Conservation (phyloP, 2,797 vertebrate genomes). For the Psittacula echo region DNA sequence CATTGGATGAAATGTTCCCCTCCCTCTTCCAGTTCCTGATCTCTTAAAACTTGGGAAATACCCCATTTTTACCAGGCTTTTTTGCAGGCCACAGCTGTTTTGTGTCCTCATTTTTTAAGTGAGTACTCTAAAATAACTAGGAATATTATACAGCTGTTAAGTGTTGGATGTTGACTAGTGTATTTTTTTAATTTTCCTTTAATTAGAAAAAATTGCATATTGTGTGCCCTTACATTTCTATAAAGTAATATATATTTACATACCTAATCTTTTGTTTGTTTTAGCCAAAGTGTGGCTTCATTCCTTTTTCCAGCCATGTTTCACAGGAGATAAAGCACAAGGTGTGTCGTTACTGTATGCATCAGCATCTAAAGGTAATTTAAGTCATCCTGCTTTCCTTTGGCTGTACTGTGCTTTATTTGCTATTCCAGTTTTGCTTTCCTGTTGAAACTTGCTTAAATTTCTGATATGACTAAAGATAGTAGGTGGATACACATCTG, state of each 20-base stretch:
- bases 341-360: constrained; percentile 97
- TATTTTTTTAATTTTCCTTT: not conserved
- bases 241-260: not conserved
- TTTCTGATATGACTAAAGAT: not conserved
- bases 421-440: not conserved
- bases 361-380: constrained; percentile 97
- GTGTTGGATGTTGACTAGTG: not conserved
- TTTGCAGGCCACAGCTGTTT: not conserved
- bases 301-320: constrained; percentile 90
- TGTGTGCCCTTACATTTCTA: not conserved
- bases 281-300: constrained; percentile 97
- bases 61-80: not conserved
- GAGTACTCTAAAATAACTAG: not conserved
- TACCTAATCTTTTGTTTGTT: constrained; percentile 27
- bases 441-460: constrained; percentile 30
- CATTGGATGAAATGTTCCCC: fast-evolving
- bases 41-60: not conserved
- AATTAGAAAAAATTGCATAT: not conserved
- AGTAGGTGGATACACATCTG: not conserved
- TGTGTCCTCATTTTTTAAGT: not conserved
- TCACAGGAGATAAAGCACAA: constrained; percentile 93
- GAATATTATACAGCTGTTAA: not conserved
- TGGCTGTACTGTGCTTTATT: not conserved
- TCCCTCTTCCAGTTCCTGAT: not conserved
- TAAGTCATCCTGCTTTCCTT: not conserved